Conservation (phyloP, 2,797 vertebrate genomes). For the Mycteria americana region DNA sequence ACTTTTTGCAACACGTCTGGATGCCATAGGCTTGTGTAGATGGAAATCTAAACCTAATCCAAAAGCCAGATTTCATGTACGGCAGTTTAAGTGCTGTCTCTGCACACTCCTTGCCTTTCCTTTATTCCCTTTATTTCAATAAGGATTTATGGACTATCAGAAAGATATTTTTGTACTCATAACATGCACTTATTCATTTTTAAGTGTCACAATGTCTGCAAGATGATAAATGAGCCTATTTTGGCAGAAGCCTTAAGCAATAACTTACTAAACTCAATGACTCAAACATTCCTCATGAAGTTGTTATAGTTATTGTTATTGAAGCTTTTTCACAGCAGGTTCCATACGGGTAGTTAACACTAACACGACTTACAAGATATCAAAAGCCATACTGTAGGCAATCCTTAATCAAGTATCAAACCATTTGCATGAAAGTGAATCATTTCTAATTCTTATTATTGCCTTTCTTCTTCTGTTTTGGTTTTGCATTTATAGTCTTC, state of each 20-base stretch:
- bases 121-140: constrained; percentile 54
- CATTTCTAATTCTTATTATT: neutral
- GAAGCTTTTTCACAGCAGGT: constrained; percentile 53
- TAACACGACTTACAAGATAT: neutral
- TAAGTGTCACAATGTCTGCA: constrained; percentile 63
- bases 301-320: constrained; percentile 55
- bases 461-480: neutral
- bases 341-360: constrained; percentile 32
- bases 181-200: constrained; percentile 55
- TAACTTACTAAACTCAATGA: constrained; percentile 70
- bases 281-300: constrained; percentile 69
- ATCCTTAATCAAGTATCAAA: constrained; percentile 31
- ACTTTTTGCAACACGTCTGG: neutral
- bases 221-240: constrained; percentile 58
- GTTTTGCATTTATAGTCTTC: neutral
- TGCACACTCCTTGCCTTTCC: constrained; percentile 2
- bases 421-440: neutral
- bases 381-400: constrained; percentile 12
- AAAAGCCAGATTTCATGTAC: constrained; percentile 46
- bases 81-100: neutral
- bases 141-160: constrained; percentile 65
- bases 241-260: constrained; percentile 67
- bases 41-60: constrained; percentile 48
- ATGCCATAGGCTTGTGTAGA: neutral
- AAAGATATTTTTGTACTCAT: constrained; percentile 59